Base-by-base conservation (phyloP, 2,888 invertebrate species). In the Meteorus cinctellus region DNA sequence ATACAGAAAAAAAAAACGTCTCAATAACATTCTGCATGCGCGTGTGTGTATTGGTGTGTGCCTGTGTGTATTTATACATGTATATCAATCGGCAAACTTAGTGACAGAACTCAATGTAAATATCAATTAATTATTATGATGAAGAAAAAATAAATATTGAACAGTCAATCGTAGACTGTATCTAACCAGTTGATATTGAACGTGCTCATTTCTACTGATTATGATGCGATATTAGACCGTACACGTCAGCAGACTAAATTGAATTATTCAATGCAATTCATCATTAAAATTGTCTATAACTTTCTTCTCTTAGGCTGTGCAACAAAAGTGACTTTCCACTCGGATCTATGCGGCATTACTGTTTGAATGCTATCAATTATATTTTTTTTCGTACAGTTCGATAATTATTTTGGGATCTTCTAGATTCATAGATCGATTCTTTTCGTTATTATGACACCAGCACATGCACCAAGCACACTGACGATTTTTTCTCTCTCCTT, bases 61-160 rank as follows among this genome's bases (percentile, higher is more conserved):
- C 73, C 76, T 68, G 65, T 14, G 69, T 72, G 65, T 67, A 74
- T 72, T 74, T 60, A 55, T 71, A 48, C 14, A n/a, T 48, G 48
- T 48, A 73, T 48, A 63, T 55, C 59, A 63, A 69, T 24, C 27
- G 66, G 51, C 55, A 70, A 71, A 14, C 48, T 68, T 77, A 70
- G 69, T 72, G 74, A 75, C 73, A 74, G 72, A 75, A 77, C 66
- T 72, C 75, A 75, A 63, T 77, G 78, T 77, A 73, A 78, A 77
- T 76, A 76, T 71, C n/a, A 69, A 48, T 79, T 59, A 72, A 36
- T 65, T 16, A 41, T 24, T 48, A 29, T 24, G 19, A 41, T 29
- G 36, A 51, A 36, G 14, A 73, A 48, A 67, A 34, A 55, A 31
- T 55, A 51, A 60, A 51, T 63, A 45, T 51, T 36, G 12, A 63